Conservation (phyloP, 2,888 invertebrate species). For the Gymnocheta viridis region DNA sequence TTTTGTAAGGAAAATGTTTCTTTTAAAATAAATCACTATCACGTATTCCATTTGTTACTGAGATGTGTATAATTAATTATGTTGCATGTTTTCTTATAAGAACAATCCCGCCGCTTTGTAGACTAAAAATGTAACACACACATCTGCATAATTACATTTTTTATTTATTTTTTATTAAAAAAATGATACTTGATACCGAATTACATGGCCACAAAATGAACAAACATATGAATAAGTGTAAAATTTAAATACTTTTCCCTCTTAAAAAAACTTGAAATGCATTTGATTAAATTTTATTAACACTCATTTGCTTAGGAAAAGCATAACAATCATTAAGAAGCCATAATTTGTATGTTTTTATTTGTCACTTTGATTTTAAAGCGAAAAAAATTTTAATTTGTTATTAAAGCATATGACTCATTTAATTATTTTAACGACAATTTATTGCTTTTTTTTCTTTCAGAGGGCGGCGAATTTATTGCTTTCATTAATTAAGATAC, state of each 20-base stretch:
- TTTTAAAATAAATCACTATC: conserved; percentile 57
- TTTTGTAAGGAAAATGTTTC: neutral
- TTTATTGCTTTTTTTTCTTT: conserved; percentile 15
- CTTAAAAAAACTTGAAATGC: neutral
- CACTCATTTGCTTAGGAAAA: conserved; percentile 18
- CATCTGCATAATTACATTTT: conserved; percentile 14
- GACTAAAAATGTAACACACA: neutral
- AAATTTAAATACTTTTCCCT: neutral
- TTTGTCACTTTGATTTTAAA: neutral
- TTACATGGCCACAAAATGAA: conserved; percentile 58
- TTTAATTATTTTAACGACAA: conserved; percentile 30
- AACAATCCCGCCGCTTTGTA: conserved; percentile 49
- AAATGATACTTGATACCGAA: conserved; percentile 58
- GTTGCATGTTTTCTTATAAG: conserved; percentile 28
- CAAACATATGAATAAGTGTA: conserved; percentile 9
- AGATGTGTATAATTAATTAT: conserved; percentile 62
- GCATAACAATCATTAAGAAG: conserved; percentile 35
- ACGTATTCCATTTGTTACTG: conserved; percentile 63
- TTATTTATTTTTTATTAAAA: conserved; percentile 1
- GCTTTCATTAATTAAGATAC: conserved; percentile 56
- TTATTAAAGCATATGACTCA: conserved; percentile 24
- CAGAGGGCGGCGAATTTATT: neutral
- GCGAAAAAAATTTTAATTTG: conserved; percentile 22
- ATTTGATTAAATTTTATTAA: neutral
- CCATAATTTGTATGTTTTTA: conserved; percentile 53